These are phyloP conservation scores for Stenopsyche tienmushanensis DNA, from an alignment of 1,140 invertebrate genomes.

Conservation along the genomic window DNA sequence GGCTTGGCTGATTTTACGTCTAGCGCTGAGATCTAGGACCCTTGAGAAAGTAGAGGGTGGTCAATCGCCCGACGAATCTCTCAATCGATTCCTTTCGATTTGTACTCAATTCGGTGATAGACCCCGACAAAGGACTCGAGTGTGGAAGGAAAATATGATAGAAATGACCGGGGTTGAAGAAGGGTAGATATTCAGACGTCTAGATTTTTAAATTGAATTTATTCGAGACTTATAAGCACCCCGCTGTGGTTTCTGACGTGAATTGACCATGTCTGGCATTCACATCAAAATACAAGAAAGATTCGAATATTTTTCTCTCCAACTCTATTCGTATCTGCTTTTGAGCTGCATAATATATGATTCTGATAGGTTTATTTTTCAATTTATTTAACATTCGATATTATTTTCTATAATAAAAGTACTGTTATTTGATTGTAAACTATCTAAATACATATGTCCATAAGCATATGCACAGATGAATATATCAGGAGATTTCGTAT, in stretches of 20 bases:
- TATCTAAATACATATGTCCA: too few relatives aligned
- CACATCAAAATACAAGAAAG: neutral
- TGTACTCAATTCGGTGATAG: slow-evolving; percentile 6
- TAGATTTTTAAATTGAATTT: slow-evolving; percentile 23
- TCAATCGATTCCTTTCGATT: slow-evolving; percentile 11
- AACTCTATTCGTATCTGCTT: too few relatives aligned
- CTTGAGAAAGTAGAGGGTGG: neutral
- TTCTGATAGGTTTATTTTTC: too few relatives aligned
- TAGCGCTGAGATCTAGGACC: neutral
- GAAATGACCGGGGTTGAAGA: slow-evolving; percentile 11
- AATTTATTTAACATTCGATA: too few relatives aligned
- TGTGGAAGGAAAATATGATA: neutral
- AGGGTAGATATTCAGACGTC: slow-evolving; percentile 4
- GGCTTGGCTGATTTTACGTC: too few relatives aligned
- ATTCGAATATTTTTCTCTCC: neutral
- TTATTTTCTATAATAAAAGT: too few relatives aligned
- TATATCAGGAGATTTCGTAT: too few relatives aligned
- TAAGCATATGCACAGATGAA: too few relatives aligned
- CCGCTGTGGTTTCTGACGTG: neutral
- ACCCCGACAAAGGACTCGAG: slow-evolving; percentile 11
- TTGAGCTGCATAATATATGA: too few relatives aligned
- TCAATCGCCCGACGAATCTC: slow-evolving; percentile 8
- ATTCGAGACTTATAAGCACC: slow-evolving; percentile 6
- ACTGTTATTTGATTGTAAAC: too few relatives aligned
- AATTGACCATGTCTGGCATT: neutral